Percentiles rank a stretch among this genome's conserved stretches.
phyloP scores from a whole-genome alignment of 2,797 vertebrate species.

The Cetoscarus ocellatus region DNA sequence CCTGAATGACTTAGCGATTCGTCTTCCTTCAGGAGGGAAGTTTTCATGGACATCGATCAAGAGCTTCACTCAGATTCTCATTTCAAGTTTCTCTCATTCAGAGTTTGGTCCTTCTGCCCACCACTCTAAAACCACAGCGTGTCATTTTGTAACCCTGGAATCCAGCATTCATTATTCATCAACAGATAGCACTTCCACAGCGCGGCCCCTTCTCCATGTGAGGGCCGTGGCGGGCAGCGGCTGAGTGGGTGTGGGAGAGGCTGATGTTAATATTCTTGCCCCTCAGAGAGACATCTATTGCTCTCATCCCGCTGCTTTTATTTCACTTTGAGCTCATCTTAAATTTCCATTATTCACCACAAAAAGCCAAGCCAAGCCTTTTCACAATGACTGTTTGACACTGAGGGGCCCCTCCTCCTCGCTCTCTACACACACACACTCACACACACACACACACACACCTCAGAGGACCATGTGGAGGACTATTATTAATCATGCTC shows the following conservation, averaged over 20 bases:
- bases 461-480: constrained; percentile 70
- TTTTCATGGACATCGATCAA: constrained; percentile 10
- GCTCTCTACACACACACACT: background rate
- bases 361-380: constrained; percentile 79
- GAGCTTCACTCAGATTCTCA: constrained; percentile 23
- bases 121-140: constrained; percentile 70
- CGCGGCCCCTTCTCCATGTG: constrained; percentile 20
- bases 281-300: constrained; percentile 74
- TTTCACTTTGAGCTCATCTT: constrained; percentile 81
- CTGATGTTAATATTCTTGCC: constrained; percentile 65
- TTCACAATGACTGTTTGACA: constrained; percentile 79
- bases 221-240: constrained; percentile 40
- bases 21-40: constrained; percentile 20
- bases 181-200: constrained; percentile 52
- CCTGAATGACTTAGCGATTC: background rate
- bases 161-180: constrained; percentile 80
- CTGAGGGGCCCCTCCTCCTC: constrained; percentile 56
- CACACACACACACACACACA: constrained; percentile 45
- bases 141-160: constrained; percentile 67
- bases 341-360: constrained; percentile 86
- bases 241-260: constrained; percentile 50
- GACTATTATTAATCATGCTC: constrained; percentile 86
- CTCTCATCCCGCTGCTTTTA: constrained; percentile 79
- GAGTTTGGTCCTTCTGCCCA: constrained; percentile 9
- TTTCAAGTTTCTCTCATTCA: constrained; percentile 31